Evolutionary conservation across 2,888 invertebrate species (phyloP).

Genomic region (Spodoptera littoralis): DNA sequence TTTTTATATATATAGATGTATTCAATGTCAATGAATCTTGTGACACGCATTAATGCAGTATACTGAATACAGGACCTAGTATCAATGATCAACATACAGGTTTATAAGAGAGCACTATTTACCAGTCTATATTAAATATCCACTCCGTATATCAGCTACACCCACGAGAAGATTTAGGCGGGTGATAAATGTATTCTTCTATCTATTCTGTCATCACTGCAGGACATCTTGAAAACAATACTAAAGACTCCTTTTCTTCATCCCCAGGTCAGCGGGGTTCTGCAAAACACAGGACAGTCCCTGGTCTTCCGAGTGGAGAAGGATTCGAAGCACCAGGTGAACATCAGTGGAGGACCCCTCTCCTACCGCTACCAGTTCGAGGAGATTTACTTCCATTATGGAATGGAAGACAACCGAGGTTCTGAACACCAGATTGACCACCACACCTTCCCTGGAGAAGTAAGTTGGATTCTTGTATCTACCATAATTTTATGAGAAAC

Average conservation of each 20-base stretch:
- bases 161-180: no score
- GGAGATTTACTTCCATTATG: slow-evolving; percentile 98
- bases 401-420: slow-evolving; percentile 95
- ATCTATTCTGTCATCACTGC: no score
- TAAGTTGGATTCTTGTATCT: slow-evolving; percentile 78
- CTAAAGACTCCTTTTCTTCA: slow-evolving; percentile 1
- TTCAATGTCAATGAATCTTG: no score
- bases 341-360: slow-evolving; percentile 98
- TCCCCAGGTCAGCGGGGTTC: slow-evolving; percentile 94
- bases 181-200: no score
- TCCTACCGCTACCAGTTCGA: slow-evolving; percentile 98
- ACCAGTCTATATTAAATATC: no score
- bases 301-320: slow-evolving; percentile 97
- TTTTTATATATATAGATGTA: no score
- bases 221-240: no score
- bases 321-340: slow-evolving; percentile 96
- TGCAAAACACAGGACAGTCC: slow-evolving; percentile 98
- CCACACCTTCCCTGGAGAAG: slow-evolving; percentile 99
- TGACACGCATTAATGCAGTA: no score
- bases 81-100: no score
- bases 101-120: no score
- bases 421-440: slow-evolving; percentile 99
- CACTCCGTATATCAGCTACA: no score
- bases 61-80: no score
- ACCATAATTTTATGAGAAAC: neutral